A percentile compares a stretch with the other conserved stretches of the same genome.
phyloP scores from a whole-genome alignment of 1,140 invertebrate genomes.

The Aphelenchoides fujianensis region DNA sequence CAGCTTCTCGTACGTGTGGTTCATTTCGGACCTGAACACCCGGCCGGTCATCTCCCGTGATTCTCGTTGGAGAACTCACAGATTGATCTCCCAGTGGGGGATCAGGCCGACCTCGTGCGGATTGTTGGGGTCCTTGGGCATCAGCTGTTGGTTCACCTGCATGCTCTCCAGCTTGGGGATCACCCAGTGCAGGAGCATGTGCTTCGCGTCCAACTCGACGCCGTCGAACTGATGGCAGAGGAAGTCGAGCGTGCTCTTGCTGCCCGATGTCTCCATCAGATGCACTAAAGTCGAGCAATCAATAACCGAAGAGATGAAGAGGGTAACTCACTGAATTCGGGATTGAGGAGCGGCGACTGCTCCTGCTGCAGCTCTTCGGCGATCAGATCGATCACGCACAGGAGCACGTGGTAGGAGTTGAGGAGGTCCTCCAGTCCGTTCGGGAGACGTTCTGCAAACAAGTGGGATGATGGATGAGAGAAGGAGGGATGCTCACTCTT shows the following conservation, averaged over 20 bases:
- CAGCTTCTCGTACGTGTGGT: slow-evolving; percentile 83
- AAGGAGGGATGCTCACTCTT: slow-evolving; percentile 44
- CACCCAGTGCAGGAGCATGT: slow-evolving; percentile 83
- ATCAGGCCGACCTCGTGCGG: background rate
- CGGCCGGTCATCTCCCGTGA: background rate
- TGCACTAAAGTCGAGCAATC: background rate
- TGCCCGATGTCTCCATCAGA: slow-evolving; percentile 5
- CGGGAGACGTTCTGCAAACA: slow-evolving; percentile 44
- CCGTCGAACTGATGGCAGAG: slow-evolving; percentile 79
- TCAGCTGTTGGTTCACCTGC: slow-evolving; percentile 68
- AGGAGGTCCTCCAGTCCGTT: slow-evolving; percentile 39
- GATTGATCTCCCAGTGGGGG: background rate
- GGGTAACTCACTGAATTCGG: slow-evolving; percentile 43
- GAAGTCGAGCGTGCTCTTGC: slow-evolving; percentile 63
- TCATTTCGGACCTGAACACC: slow-evolving; percentile 68
- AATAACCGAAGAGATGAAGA: background rate
- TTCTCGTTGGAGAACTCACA: background rate
- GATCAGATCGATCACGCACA: slow-evolving; percentile 49
- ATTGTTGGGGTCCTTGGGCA: slow-evolving; percentile 13
- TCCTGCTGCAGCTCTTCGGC: slow-evolving; percentile 23
- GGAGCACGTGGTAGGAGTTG: slow-evolving; percentile 47
- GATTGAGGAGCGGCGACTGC: slow-evolving; percentile 35
- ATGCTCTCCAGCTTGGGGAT: slow-evolving; percentile 75
- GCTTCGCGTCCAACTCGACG: slow-evolving; percentile 78
- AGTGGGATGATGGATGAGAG: background rate